Conservation (phyloP, 2,888 invertebrate genomes). For the Apoda limacodes region DNA sequence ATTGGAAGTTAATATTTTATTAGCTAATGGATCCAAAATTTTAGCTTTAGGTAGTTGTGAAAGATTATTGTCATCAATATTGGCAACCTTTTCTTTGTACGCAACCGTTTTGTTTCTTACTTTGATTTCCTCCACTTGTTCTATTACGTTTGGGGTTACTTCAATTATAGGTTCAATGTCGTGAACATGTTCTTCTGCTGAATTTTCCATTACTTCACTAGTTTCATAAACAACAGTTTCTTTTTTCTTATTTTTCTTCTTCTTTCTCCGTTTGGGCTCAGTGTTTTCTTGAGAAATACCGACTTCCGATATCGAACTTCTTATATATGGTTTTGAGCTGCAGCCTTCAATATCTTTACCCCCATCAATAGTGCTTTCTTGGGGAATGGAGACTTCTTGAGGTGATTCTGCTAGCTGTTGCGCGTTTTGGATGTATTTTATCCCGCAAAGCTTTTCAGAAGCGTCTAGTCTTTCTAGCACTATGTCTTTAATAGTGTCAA, state of each 20-base stretch:
- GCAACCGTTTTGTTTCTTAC: slow-evolving; percentile 17
- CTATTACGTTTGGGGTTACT: slow-evolving; percentile 24
- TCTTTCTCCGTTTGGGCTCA: slow-evolving; percentile 19
- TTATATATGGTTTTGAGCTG: too few species aligned
- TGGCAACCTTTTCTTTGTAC: too few species aligned
- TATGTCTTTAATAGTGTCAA: too few species aligned
- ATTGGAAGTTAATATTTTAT: background rate
- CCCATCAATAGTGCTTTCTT: too few species aligned
- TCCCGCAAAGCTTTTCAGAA: too few species aligned
- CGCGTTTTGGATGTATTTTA: too few species aligned
- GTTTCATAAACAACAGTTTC: slow-evolving; percentile 7
- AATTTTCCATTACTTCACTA: slow-evolving; percentile 8
- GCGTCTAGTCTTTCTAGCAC: too few species aligned
- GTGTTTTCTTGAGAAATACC: background rate
- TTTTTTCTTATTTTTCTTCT: slow-evolving; percentile 22
- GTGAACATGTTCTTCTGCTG: slow-evolving; percentile 20
- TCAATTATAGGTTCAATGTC: slow-evolving; percentile 21
- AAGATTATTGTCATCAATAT: slow-evolving; percentile 13
- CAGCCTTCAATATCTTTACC: too few species aligned
- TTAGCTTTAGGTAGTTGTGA: slow-evolving; percentile 3
- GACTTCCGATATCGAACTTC: background rate
- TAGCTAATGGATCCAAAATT: background rate
- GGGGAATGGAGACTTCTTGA: too few species aligned
- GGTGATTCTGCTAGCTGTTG: too few species aligned
- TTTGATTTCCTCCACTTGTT: slow-evolving; percentile 28